Evolutionary conservation across 2,797 vertebrate genomes (phyloP), one percentile per base, ranked within the genome.

Genomic region (Lepilemur septentrionalis): DNA sequence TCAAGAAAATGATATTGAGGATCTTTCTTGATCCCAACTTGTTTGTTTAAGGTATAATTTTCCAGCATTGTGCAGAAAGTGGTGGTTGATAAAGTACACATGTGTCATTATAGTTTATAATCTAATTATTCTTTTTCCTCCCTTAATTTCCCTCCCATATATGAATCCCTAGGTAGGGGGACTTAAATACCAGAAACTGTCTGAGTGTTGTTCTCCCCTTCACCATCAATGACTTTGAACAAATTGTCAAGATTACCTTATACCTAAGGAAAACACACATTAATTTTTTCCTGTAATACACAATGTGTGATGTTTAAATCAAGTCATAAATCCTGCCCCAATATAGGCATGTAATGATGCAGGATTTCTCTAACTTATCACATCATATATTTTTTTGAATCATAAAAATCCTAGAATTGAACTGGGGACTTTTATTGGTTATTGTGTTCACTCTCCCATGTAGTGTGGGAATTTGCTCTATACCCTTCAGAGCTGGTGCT

Each of bases 341-440:
- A 15, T 48, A 4, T 10, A 95, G 89, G 14, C 18, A 50, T 59
- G 18, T 55, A 61, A 43, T 89, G 41, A 7, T 81, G 2, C 73
- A 92, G 20, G 22, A 67, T 88, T 65, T 85, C 69, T 91, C 59
- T 93, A 92, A 94, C 57, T 69, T 61, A 93, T 52, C 46, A 14
- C 4, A 46, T 82, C 48, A 9, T 84, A 30, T 20, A 38, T 87
- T 82, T 83, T 63, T 85, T 72, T 46, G 75, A 92, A 91, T 94
- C 23, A 67, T 89, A 79, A 91, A 43, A 94, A 35, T 2, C 46
- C 93, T 80, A 41, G 10, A 83, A 84, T 81, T 65, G 15, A 88
- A 90, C 72, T 69, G 15, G 22, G 5, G 52, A 63, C 30, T 90
- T 93, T 52, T 67, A 38, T 4, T 79, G 79, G 28, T 69, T 30